A percentile compares a stretch with the other conserved stretches of the same genome.
Evolutionary conservation across 2,888 invertebrate genomes (phyloP).

Genomic region (Onthophagus sagittarius): DNA sequence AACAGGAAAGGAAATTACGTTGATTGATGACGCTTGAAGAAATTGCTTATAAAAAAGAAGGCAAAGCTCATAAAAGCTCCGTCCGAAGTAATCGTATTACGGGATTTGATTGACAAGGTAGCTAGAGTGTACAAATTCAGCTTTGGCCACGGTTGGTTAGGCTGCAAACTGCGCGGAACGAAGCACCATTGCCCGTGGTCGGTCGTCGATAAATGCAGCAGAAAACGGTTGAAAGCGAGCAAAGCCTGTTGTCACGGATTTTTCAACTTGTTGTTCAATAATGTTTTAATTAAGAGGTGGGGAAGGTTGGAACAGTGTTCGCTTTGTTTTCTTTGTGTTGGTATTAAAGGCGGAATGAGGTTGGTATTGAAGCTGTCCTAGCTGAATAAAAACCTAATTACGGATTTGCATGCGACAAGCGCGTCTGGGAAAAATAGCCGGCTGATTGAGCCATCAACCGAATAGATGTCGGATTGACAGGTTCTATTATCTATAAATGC

Average conservation of each 20-base stretch:
- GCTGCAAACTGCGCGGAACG: constrained; percentile 31
- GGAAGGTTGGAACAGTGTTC: background rate
- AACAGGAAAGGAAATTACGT: background rate
- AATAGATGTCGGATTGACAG: background rate
- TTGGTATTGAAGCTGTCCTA: background rate
- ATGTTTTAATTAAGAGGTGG: background rate
- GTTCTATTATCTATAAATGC: background rate
- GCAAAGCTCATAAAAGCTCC: background rate
- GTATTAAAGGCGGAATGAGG: background rate
- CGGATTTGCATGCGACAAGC: constrained; percentile 10
- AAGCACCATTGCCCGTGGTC: background rate
- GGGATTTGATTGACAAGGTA: constrained; percentile 7
- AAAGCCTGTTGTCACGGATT: background rate
- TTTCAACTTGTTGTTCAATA: background rate
- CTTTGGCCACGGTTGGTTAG: constrained; percentile 29
- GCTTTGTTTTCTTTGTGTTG: background rate
- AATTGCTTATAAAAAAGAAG: background rate
- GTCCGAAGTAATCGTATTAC: constrained; percentile 9
- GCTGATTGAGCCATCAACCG: background rate
- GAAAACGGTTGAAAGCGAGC: background rate
- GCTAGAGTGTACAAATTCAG: constrained; percentile 15
- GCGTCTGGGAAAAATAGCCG: background rate
- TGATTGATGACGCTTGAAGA: background rate
- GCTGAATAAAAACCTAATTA: constrained; percentile 11
- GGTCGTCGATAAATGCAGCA: background rate